Conservation (phyloP, 2,113 vertebrate genomes). For the Etia nguti region DNA sequence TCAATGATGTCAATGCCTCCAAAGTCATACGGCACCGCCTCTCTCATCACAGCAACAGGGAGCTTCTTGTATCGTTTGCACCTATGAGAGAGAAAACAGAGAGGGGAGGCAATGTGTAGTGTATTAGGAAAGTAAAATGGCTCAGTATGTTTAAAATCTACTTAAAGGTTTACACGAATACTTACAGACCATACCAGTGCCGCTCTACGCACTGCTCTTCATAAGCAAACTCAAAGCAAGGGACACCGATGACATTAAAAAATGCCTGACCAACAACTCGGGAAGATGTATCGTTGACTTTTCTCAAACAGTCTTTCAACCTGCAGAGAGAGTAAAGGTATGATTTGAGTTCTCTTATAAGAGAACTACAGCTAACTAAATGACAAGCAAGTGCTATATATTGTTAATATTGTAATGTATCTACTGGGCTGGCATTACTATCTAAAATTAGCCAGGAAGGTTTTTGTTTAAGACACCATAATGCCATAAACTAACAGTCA, state of each 20-base stretch:
- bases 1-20: slow-evolving; percentile 80
- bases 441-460: background rate
- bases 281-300: slow-evolving; percentile 82
- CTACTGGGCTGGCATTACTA: background rate
- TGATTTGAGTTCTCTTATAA: background rate
- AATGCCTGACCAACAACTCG: slow-evolving; percentile 83
- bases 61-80: slow-evolving; percentile 81
- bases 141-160: background rate
- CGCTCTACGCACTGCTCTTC: slow-evolving; percentile 84
- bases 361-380: background rate
- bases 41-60: slow-evolving; percentile 76
- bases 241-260: slow-evolving; percentile 85
- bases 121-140: background rate
- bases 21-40: slow-evolving; percentile 82
- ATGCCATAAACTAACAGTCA: background rate
- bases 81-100: slow-evolving; percentile 56
- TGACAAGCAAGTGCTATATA: background rate
- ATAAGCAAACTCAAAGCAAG: slow-evolving; percentile 83
- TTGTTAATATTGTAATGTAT: background rate
- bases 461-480: background rate
- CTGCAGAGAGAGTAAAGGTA: slow-evolving; percentile 56
- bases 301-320: slow-evolving; percentile 79
- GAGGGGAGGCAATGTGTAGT: background rate
- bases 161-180: slow-evolving; percentile 18
- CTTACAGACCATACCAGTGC: slow-evolving; percentile 90